Conservation (phyloP, 2,888 invertebrate genomes). For the Drosophila paramelanica region DNA sequence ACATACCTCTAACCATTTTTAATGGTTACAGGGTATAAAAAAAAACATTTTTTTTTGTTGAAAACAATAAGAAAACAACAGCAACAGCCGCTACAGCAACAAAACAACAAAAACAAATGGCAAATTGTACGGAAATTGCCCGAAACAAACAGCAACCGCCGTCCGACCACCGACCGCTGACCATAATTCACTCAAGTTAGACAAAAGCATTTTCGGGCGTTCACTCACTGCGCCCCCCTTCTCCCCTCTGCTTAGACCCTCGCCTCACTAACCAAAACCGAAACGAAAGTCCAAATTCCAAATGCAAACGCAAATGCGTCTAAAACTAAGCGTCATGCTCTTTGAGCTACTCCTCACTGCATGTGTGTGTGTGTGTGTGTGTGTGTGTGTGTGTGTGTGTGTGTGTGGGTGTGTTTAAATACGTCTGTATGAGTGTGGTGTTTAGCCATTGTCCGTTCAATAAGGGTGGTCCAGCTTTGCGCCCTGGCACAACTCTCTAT, state of each 20-base stretch:
- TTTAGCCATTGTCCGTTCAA: slow-evolving; percentile 51
- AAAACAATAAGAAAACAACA: slow-evolving; percentile 58
- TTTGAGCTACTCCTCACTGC: slow-evolving; percentile 48
- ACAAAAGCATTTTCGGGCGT: slow-evolving; percentile 73
- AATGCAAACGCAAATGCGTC: slow-evolving; percentile 75
- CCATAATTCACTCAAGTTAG: slow-evolving; percentile 79
- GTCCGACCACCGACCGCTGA: slow-evolving; percentile 63
- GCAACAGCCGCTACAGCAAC: slow-evolving; percentile 52
- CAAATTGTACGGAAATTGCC: slow-evolving; percentile 78
- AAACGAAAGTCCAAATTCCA: slow-evolving; percentile 67
- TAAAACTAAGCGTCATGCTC: slow-evolving; percentile 71
- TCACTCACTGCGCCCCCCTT: slow-evolving; percentile 4
- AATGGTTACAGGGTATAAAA: slow-evolving; percentile 20
- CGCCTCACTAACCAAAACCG: slow-evolving; percentile 34
- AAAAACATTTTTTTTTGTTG: slow-evolving; percentile 21
- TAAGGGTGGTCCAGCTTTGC: slow-evolving; percentile 63
- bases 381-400: slow-evolving; percentile 10
- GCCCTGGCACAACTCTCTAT: slow-evolving; percentile 8
- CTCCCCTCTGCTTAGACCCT: slow-evolving; percentile 3
- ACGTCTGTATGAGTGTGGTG: slow-evolving; percentile 32
- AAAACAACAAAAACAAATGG: slow-evolving; percentile 48
- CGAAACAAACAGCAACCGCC: slow-evolving; percentile 68
- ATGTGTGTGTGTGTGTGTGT: neutral
- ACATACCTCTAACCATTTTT: neutral
- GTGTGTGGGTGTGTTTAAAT: slow-evolving; percentile 8